phyloP scores from a whole-genome alignment of 1,140 invertebrate species.

The Ridgeia piscesae region DNA sequence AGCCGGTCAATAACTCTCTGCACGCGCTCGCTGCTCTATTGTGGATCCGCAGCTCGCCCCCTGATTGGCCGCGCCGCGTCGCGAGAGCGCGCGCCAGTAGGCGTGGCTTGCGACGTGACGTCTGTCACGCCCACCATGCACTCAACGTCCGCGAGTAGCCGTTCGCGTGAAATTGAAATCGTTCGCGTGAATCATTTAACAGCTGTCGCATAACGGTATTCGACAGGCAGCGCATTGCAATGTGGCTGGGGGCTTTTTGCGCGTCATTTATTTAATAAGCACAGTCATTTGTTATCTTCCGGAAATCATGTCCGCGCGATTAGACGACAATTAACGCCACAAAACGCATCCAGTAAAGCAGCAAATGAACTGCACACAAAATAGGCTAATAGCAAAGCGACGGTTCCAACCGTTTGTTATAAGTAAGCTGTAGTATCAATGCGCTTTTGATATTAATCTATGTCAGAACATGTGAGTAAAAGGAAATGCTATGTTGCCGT shows the following conservation, averaged over 20 bases:
- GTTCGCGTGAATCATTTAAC: not conserved
- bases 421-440: not conserved
- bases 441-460: no score
- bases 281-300: not conserved
- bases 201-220: not conserved
- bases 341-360: not conserved
- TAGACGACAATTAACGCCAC: not conserved
- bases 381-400: not conserved
- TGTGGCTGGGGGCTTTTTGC: not conserved
- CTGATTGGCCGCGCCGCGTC: not conserved
- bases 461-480: no score
- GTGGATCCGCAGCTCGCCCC: not conserved
- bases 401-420: not conserved
- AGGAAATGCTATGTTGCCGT: not conserved
- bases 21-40: not conserved
- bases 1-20: not conserved
- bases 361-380: not conserved
- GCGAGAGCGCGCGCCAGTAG: not conserved
- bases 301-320: not conserved
- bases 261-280: not conserved
- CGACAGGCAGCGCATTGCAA: not conserved
- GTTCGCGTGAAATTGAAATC: not conserved
- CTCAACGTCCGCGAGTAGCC: no score
- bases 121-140: not conserved
- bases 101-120: not conserved